Conservation (phyloP, 2,113 vertebrate species). For the Lepus europaeus region DNA sequence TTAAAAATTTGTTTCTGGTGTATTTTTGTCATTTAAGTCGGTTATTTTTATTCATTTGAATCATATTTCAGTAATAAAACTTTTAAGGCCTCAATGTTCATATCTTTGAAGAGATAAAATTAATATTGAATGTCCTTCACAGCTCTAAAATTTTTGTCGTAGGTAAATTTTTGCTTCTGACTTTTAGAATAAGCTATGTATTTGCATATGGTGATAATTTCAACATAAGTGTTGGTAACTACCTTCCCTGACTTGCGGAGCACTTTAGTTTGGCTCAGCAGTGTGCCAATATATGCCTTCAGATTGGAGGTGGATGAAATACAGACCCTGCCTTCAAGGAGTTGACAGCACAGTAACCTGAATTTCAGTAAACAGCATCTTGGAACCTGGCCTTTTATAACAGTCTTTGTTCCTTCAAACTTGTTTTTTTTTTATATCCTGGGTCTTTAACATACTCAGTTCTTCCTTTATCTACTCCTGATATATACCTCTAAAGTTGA, state of each 20-base stretch:
- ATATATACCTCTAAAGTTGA: not conserved
- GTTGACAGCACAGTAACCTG: slow-evolving; percentile 1
- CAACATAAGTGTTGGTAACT: slow-evolving; percentile 22
- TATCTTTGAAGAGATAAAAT: slow-evolving; percentile 55
- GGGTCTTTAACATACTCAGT: not conserved
- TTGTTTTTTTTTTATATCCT: slow-evolving; percentile 26
- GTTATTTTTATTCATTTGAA: slow-evolving; percentile 59
- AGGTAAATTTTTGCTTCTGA: slow-evolving; percentile 56
- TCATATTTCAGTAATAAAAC: slow-evolving; percentile 42
- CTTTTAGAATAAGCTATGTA: slow-evolving; percentile 31
- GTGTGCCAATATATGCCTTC: not conserved
- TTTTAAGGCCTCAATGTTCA: not conserved
- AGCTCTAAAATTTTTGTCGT: slow-evolving; percentile 4
- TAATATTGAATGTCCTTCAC: slow-evolving; percentile 33
- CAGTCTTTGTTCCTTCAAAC: slow-evolving; percentile 52
- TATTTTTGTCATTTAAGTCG: slow-evolving; percentile 48
- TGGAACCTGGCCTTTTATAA: slow-evolving; percentile 24
- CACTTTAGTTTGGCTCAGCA: slow-evolving; percentile 53
- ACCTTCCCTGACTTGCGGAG: slow-evolving; percentile 16
- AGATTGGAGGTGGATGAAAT: slow-evolving; percentile 35
- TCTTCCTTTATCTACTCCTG: slow-evolving; percentile 30
- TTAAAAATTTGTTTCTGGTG: too few species aligned
- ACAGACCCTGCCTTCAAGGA: not conserved
- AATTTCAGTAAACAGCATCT: slow-evolving; percentile 64
- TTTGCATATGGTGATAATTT: slow-evolving; percentile 56